These are phyloP conservation scores for Julus scandinavius DNA, from an alignment of 2,888 invertebrate species.

Conservation along the genomic window DNA sequence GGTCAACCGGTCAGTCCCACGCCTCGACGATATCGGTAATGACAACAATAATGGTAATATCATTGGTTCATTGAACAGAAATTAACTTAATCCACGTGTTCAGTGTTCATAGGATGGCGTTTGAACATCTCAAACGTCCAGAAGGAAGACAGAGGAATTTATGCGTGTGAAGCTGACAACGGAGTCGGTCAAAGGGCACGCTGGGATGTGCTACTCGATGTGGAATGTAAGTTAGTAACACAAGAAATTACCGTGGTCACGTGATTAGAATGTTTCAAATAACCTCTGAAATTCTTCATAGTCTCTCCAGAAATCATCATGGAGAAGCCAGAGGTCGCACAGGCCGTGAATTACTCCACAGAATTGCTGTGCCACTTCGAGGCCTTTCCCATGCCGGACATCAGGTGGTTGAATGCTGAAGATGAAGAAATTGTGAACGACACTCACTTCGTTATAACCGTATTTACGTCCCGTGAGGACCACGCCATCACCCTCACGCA, in stretches of 20 bases:
- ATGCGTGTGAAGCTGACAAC: slow-evolving; percentile 55
- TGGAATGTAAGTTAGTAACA: slow-evolving; percentile 54
- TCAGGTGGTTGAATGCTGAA: slow-evolving; percentile 59
- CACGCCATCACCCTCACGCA: slow-evolving; percentile 49
- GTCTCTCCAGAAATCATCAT: slow-evolving; percentile 51
- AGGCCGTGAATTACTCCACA: slow-evolving; percentile 56
- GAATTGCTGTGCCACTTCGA: slow-evolving; percentile 58
- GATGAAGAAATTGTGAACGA: slow-evolving; percentile 55
- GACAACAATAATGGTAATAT: background rate
- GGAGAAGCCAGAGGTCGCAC: slow-evolving; percentile 46
- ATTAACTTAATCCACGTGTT: background rate
- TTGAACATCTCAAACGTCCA: slow-evolving; percentile 56
- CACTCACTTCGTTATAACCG: slow-evolving; percentile 54
- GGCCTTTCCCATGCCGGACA: slow-evolving; percentile 57
- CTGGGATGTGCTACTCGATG: slow-evolving; percentile 51
- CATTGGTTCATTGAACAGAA: background rate
- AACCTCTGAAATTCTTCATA: background rate
- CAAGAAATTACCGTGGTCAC: background rate
- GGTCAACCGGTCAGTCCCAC: slow-evolving; percentile 48
- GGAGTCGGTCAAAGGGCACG: slow-evolving; percentile 53
- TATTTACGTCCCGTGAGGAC: background rate
- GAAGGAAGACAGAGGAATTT: slow-evolving; percentile 53
- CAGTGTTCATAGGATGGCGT: slow-evolving; percentile 53
- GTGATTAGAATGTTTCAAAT: background rate
- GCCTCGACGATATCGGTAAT: slow-evolving; percentile 54